Evolutionary conservation across 2,888 invertebrate genomes (phyloP), one percentile per base, ranked within the genome.

Genomic region (Lamellibrachia columna): DNA sequence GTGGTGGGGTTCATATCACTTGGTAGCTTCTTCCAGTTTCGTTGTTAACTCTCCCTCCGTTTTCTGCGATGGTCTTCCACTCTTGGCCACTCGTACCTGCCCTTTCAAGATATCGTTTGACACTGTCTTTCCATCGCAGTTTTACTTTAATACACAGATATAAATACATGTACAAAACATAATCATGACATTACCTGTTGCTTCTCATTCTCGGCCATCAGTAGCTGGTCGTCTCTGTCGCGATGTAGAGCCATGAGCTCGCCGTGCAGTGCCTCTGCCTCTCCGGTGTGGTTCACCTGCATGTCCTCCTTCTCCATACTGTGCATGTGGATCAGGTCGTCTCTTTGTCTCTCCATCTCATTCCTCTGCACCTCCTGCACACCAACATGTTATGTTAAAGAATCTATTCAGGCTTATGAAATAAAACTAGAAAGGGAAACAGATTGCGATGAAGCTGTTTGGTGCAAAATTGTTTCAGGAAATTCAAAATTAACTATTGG

Each of bases 141-240:
- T 40, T 40, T 40, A 40, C 40, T 40, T 40, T 40, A 40, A 40
- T 40, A 40, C 40, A 40, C 40, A 40, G 40, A 40, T 40, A 40
- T 40, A 40, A 40, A 40, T 40, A 40, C 22, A 15, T 4, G 11
- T 75, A 7, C 22, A 22, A 75, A 22, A 22, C 3, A 75, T 11
- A 3, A 75, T 15, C 2, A 22, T 15, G 75, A 75, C 75, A 75
- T 75, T 75, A 98, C 98, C 97, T 99, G 99, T 95, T 99, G 99
- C 95, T 99, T 99, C 95, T 99, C 99, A 96, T 98, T 99, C 97
- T 99, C 99, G 0, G 99, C 98, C 92, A 98, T 97, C 91, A 99
- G 97, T 96, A 99, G 97, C 0, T 98, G 98, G 96, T 99, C 99
- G 95, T 99, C 99, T 94, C 99, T 98, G 95, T 99, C 99, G 95